A percentile compares a stretch with the other conserved stretches of the same genome.
These are phyloP conservation scores for Tachina lurida DNA, from an alignment of 2,888 invertebrate species.

Conservation along the genomic window DNA sequence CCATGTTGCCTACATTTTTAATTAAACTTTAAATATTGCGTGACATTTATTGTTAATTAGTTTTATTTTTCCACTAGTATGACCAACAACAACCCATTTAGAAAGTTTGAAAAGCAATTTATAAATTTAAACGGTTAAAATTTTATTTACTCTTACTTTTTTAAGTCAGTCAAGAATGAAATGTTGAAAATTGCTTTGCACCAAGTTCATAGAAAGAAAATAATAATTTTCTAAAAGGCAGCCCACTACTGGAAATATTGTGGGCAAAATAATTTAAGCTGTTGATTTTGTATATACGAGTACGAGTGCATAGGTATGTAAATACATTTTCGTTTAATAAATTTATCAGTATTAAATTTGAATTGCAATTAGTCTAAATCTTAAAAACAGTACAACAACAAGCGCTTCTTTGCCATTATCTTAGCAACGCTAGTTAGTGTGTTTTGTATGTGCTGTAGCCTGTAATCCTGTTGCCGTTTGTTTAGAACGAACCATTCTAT, in stretches of 20 bases:
- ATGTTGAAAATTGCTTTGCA: constrained; percentile 4
- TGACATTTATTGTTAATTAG: constrained; percentile 49
- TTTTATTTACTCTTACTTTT: constrained; percentile 4
- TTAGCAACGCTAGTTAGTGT: not conserved
- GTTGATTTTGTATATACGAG: not conserved
- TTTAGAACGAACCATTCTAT: not conserved
- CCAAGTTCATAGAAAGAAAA: not conserved
- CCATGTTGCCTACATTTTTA: constrained; percentile 25
- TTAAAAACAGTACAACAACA: not conserved
- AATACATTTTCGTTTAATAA: not conserved
- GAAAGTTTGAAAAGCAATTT: constrained; percentile 29
- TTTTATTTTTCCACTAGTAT: constrained; percentile 9
- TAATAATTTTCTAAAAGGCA: constrained; percentile 16
- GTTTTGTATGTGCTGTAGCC: not conserved
- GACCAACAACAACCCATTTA: constrained; percentile 3
- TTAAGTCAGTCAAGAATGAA: constrained; percentile 27
- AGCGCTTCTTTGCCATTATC: not conserved
- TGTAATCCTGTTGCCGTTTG: not conserved
- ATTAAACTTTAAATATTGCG: constrained; percentile 53
- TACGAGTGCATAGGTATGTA: not conserved
- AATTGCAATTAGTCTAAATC: constrained; percentile 19
- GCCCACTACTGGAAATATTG: constrained; percentile 2
- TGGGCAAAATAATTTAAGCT: constrained; percentile 3
- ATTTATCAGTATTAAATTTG: constrained; percentile 23
- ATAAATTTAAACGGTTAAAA: constrained; percentile 34